Evolutionary conservation across 1,140 invertebrate genomes (phyloP), one percentile per base, ranked within the genome.

Genomic region (Zaprionus ghesquierei): DNA sequence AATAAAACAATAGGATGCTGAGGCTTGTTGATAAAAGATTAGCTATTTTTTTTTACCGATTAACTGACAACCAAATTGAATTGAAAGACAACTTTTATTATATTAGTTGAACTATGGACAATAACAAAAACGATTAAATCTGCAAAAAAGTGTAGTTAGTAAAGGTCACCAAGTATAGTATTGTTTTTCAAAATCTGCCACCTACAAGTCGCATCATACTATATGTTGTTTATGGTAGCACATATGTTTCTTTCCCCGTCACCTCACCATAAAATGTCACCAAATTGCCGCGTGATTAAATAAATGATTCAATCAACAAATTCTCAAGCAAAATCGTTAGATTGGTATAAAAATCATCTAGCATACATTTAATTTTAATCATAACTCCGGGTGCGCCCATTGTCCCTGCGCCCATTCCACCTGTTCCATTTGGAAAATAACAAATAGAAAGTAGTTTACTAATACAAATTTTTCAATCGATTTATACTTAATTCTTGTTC

Each of bases 401-500:
- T 15, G 15, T 15, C 38, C 54, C 50, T 58, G n/a, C n/a, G n/a
- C 51, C 27, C 35, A 35, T n/a, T n/a, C n/a, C 62, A 71, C 62
- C 41, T 41, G 60, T 27, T 15, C 56, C 54, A 71, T 65, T 46
- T 69, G 56, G 31, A 55, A 31, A 44, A 23, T 27, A 66, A n/a
- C n/a, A n/a, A n/a, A 74, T 69, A 51, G 23, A 31, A 54, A 66
- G 63, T 72, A 68, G 69, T 12, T 20, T 29, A 54, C 25, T 60
- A 68, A 72, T 66, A 18, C n/a, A 51, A 50, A 31, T 51, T 58
- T 15, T 25, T 18, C 55, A 72, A 75, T 66, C 58, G 79, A 76
- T 23, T 61, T 38, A 54, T 70, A 75, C 58, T 75, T 87, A 75
- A 87, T 76, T 82, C 64, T 87, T 69, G 81, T 87, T 86, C 60